Evolutionary conservation across 1,140 invertebrate species (phyloP), one percentile per base, ranked within the genome.

Genomic region (Hyles vespertilio): DNA sequence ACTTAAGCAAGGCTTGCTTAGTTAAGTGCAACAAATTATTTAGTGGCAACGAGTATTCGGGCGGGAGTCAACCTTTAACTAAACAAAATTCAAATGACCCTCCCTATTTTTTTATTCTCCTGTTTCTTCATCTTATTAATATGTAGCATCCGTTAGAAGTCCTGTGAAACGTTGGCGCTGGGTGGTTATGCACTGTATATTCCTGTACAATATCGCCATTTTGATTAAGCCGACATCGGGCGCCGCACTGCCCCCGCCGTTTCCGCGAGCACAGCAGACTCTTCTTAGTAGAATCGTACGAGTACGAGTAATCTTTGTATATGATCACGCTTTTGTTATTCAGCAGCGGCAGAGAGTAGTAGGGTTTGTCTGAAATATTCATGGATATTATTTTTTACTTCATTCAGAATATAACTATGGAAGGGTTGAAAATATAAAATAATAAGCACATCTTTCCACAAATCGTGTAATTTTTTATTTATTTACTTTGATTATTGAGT

Each of bases 251-350:
- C 11, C 11, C 49, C 2, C 45, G 32, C 3, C 55, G 48, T 47
- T 46, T 62, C 36, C 58, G 65, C 0, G 67, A 65, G 56, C 62
- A 65, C 22, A 51, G 53, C 6, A 65, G 46, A 2, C 4, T 34
- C 5, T 52, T 33, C 34, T 56, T 59, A 3, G n/a, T 32, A 8
- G 57, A 51, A 44, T 65, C 22, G 44, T 48, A 58, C 1, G 65
- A 67, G 36, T 59, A 70, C n/a, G 67, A 65, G n/a, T 65, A 63
- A 32, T 65, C 57, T 32, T 67, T 51, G 54, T 69, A 70, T 44
- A 67, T 50, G 9, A 67, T 58, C 3, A 67, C 32, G 7, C 32
- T 44, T n/a, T 33, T 34, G 4, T 34, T 34, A 9, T 51, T 51
- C 5, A 10, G 7, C 50, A 51, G 7, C 11, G 32, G 4, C 50